Percentiles rank a stretch among this genome's conserved stretches.
Evolutionary conservation across 2,888 invertebrate species (phyloP).

Genomic region (Calephelis perditalis): DNA sequence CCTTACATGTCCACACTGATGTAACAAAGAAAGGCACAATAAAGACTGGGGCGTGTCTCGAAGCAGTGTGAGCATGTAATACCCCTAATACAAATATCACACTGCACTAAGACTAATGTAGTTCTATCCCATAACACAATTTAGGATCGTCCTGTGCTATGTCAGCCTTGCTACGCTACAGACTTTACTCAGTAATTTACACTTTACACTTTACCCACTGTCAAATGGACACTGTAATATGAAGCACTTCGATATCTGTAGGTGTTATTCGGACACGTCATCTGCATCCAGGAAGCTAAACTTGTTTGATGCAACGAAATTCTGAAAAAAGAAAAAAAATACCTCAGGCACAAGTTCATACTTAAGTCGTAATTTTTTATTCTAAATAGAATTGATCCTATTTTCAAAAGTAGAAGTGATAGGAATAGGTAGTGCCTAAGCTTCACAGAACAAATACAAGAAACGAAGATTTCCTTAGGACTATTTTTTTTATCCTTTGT

Average conservation of each 20-base stretch:
- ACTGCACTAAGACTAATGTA: constrained; percentile 60
- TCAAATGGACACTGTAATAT: constrained; percentile 48
- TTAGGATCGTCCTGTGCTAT: constrained; percentile 54
- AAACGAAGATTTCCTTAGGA: no score
- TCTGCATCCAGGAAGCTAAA: constrained; percentile 85
- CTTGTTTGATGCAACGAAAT: constrained; percentile 87
- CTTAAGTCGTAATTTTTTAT: neutral
- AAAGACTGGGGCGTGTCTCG: constrained; percentile 66
- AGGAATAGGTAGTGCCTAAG: no score
- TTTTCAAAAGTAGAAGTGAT: no score
- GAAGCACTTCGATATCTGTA: constrained; percentile 36
- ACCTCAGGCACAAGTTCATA: neutral
- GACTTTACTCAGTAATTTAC: constrained; percentile 69
- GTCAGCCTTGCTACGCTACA: constrained; percentile 47
- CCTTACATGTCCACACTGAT: neutral
- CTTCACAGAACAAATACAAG: no score
- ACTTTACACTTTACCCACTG: constrained; percentile 70
- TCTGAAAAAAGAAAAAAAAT: constrained; percentile 65
- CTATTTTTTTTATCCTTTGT: no score
- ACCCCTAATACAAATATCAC: constrained; percentile 53
- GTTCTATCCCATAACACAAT: constrained; percentile 60
- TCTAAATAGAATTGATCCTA: no score
- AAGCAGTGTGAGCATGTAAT: constrained; percentile 53
- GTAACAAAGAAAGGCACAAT: constrained; percentile 29
- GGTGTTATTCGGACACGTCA: constrained; percentile 66